Evolutionary conservation across 2,797 vertebrate species (phyloP), one percentile per base, ranked within the genome.

Genomic region (Knipowitschia caucasica): DNA sequence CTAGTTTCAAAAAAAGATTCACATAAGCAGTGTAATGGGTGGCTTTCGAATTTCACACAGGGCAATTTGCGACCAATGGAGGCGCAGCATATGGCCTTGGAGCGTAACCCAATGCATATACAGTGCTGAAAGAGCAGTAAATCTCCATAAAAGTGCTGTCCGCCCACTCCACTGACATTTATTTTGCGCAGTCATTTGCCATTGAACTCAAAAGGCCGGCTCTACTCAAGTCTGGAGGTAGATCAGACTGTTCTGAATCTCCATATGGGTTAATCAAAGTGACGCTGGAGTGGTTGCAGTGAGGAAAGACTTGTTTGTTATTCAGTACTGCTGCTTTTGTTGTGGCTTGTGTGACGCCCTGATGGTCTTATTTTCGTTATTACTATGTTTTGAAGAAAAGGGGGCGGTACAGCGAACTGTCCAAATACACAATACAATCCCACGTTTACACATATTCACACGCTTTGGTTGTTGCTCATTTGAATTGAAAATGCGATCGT

Each of bases 231-330:
- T 62, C 51, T 53, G 63, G 56, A 31, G 81, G 80, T 84, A 83
- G 73, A 86, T 84, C 81, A 83, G 81, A 80, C 46, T 67, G 58
- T 74, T 69, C 36, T 75, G 64, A 81, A 51, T 54, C 60, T 56
- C 71, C n/a, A 61, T 38, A 63, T 68, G 73, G 62, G 67, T 7
- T 8, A 42, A 64, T n/a, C 51, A 57, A 47, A 56, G 25, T 68
- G 60, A 59, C 34, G 44, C 27, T 33, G 61, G 56, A 42, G 56
- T 59, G 46, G 50, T 62, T 44, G 60, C 67, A 31, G 47, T 15
- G 56, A 44, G 44, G 38, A 43, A 56, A 69, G 25, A 51, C n/a
- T 60, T 62, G 20, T 21, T 42, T 64, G 42, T 47, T 40, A 11
- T n/a, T 39, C 4, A 39, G 1, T 1, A n/a, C 31, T 7, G 4